Percentiles rank a stretch among this genome's conserved stretches.
Evolutionary conservation across 2,888 invertebrate genomes (phyloP).

Genomic region (Patella ulyssiponensis): DNA sequence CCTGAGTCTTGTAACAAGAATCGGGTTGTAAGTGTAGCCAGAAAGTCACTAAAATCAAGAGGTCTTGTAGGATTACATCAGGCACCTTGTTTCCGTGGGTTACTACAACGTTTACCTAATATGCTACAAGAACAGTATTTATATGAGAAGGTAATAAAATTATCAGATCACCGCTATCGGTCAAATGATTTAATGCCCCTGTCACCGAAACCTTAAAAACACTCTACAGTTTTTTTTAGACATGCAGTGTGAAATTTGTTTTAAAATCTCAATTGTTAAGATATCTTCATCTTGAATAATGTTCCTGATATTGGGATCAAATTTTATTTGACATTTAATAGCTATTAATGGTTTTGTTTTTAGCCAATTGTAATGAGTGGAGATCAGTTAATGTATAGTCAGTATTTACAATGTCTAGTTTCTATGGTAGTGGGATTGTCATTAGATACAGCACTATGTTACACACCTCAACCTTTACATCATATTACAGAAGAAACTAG

Average conservation of each 20-base stretch:
- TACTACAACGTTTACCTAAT: constrained; percentile 73
- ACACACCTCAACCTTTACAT: constrained; percentile 74
- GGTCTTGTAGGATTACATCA: constrained; percentile 76
- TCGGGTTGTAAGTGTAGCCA: constrained; percentile 74
- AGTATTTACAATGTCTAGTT: constrained; percentile 77
- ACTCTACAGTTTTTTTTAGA: background rate
- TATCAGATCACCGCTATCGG: background rate
- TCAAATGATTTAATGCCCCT: background rate
- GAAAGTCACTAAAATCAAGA: constrained; percentile 74
- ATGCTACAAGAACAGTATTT: constrained; percentile 76
- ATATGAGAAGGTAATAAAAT: constrained; percentile 74
- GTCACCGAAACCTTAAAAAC: background rate
- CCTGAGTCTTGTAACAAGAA: constrained; percentile 73
- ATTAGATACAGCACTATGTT: constrained; percentile 75
- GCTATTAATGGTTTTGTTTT: constrained; percentile 15
- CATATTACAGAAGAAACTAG: constrained; percentile 48
- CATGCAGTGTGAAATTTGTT: no score
- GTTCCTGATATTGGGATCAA: no score
- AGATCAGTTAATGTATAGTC: constrained; percentile 77
- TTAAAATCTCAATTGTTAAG: no score
- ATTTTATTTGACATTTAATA: no score
- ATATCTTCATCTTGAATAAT: no score
- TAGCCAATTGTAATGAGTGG: constrained; percentile 75
- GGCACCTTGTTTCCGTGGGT: constrained; percentile 75
- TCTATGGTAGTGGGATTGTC: constrained; percentile 76